phyloP scores from a whole-genome alignment of 2,113 vertebrate species.

The Buteo buteo region DNA sequence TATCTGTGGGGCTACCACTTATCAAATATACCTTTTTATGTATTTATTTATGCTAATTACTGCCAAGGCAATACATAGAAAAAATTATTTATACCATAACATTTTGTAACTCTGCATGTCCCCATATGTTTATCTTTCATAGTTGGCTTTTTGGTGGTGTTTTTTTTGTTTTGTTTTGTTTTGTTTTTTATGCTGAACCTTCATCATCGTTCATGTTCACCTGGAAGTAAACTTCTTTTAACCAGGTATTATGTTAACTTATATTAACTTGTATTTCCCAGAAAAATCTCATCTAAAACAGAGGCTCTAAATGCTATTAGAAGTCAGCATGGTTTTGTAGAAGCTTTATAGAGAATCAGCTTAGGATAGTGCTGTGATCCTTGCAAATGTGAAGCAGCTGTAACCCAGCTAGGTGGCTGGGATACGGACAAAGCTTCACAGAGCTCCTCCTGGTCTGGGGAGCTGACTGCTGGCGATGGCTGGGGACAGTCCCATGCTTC shows the following conservation, averaged over 20 bases:
- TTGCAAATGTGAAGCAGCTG: not conserved
- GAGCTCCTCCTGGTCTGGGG: rapidly evolving
- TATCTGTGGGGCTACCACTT: not conserved
- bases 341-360: not conserved
- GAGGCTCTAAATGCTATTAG: not conserved
- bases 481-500: rapidly evolving
- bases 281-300: not conserved
- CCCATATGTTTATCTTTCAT: not conserved
- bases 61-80: not conserved
- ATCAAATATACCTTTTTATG: not conserved
- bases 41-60: not conserved
- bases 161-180: no score
- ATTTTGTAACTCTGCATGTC: not conserved
- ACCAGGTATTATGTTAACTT: not conserved
- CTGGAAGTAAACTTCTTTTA: not conserved
- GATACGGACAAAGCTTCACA: rapidly evolving
- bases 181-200: not conserved
- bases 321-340: not conserved
- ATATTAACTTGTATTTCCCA: not conserved
- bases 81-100: not conserved
- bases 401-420: not conserved
- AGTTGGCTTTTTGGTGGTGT: no score
- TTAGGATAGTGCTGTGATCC: not conserved
- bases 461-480: not conserved
- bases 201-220: not conserved